phyloP scores from a whole-genome alignment of 2,888 invertebrate genomes.

The Eremobia ochroleuca region DNA sequence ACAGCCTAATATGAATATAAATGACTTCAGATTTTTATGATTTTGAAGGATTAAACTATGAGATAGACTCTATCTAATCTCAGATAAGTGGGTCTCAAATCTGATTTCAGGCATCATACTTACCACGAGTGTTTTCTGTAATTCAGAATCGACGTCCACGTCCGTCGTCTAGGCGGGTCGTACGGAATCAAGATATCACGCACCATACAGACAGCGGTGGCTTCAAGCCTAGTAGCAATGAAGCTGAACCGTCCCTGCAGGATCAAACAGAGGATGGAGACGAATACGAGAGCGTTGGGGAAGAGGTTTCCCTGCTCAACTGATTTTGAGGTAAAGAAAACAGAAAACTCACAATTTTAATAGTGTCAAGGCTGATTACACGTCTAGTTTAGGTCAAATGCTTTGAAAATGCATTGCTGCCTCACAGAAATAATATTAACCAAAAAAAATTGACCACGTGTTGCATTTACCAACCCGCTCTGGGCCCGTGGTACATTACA shows the following conservation, averaged over 20 bases:
- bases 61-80: neutral
- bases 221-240: slow-evolving; percentile 92
- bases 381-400: neutral
- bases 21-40: neutral
- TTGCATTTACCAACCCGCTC: too few species aligned
- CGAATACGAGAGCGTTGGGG: slow-evolving; percentile 69
- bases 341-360: neutral
- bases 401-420: neutral
- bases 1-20: neutral
- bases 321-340: slow-evolving; percentile 52
- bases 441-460: too few species aligned
- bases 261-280: slow-evolving; percentile 91
- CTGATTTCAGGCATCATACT: neutral
- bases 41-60: neutral
- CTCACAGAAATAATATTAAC: neutral
- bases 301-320: slow-evolving; percentile 84
- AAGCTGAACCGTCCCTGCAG: slow-evolving; percentile 92
- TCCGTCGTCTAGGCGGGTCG: slow-evolving; percentile 87
- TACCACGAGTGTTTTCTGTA: slow-evolving; percentile 71
- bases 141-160: slow-evolving; percentile 58
- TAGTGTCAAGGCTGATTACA: too few species aligned
- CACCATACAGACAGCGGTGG: slow-evolving; percentile 89
- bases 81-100: neutral
- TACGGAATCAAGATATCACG: slow-evolving; percentile 94
- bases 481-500: too few species aligned